These are phyloP conservation scores for Epinephelus cyanopodus DNA, from an alignment of 2,113 vertebrate genomes.

Conservation along the genomic window DNA sequence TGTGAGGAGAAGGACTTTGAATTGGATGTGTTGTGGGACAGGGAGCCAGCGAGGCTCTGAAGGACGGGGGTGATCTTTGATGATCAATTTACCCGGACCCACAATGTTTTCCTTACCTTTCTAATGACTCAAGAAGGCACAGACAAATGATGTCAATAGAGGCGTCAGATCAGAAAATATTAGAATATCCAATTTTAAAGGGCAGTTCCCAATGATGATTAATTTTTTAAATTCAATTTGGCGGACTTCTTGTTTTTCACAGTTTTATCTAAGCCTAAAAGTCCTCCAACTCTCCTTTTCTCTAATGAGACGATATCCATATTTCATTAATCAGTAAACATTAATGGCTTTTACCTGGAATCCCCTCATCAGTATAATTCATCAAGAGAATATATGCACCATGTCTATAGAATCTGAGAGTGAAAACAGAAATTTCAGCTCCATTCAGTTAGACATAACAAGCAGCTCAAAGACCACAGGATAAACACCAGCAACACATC, in stretches of 20 bases:
- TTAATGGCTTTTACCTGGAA: constrained; percentile 29
- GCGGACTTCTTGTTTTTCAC: background rate
- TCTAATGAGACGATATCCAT: background rate
- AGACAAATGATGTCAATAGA: background rate
- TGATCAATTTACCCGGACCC: background rate
- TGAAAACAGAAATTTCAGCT: constrained; percentile 3
- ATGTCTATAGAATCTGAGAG: background rate
- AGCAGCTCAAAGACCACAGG: background rate
- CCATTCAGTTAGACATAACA: background rate
- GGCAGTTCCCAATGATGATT: background rate
- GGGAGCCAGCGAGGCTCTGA: too few species aligned
- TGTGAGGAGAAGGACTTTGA: too few species aligned
- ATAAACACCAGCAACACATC: background rate
- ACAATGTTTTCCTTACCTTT: background rate
- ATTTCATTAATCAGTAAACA: constrained; percentile 13
- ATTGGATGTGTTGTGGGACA: too few species aligned
- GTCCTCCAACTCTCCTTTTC: background rate
- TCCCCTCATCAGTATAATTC: constrained; percentile 15
- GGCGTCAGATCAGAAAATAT: background rate
- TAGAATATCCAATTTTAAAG: background rate
- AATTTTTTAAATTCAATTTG: background rate
- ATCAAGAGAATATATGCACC: background rate
- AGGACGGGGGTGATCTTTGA: too few species aligned
- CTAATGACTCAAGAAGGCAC: background rate
- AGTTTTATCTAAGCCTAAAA: constrained; percentile 10